Base-by-base conservation (phyloP, 1,140 invertebrate genomes). In the Palaemon carinicauda region DNA sequence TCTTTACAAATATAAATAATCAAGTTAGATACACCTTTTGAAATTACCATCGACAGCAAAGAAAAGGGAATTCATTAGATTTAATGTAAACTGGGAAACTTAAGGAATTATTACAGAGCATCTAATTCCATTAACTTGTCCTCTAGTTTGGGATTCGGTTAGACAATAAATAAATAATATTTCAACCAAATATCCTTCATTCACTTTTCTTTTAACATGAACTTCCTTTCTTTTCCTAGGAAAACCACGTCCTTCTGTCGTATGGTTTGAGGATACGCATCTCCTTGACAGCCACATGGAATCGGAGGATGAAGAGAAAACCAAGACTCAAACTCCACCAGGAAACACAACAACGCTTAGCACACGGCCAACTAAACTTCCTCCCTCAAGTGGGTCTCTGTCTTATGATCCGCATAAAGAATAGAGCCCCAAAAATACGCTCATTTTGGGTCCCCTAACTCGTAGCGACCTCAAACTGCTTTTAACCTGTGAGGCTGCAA, bases 201-300 rank as follows among this genome's bases (percentile, higher is more conserved):
- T 41, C 41, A 41, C 12, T 12, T 41, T 4, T 41, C 41, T 41
- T 12, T 5, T 41, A 12, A 41, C 41, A 41, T 12, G 3, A 0
- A 12, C 7, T 12, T 9, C 41, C 7, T 74, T 24, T 21, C 41
- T 29, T 9, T 21, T 15, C 2, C 4, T 65, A 86, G 84, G 84
- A 5, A 51, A 27, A 2, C 84, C 84, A 9, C 77, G 84, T 7
- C 84, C 84, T 0, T 73, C 65, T 2, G 84, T 86, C 1, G 51
- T 80, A 21, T 86, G 84, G 84, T 54, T 71, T n/a, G 51, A 51
- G 24, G 77, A 73, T n/a, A 79, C 75, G 3, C 50, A 71, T 31
- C 77, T 86, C 41, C 60, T 86, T 15, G 75, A 86, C 65, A 41
- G 50, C 51, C 15, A 71, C 52, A 83, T 77, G 82, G 82, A 83